Conservation (phyloP, 2,797 vertebrate species). For the Bryconaethiops microstoma region DNA sequence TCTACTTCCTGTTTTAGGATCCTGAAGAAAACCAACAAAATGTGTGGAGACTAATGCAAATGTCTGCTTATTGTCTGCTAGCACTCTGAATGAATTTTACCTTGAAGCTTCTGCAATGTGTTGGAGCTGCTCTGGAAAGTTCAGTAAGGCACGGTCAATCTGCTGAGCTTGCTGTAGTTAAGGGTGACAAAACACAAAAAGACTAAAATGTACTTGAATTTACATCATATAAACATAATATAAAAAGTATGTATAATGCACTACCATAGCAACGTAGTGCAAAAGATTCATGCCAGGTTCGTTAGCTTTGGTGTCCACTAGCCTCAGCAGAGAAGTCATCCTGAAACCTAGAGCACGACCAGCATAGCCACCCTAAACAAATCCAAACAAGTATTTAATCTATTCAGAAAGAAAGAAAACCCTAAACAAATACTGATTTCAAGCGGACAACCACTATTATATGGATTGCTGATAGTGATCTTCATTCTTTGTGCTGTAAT, state of each 20-base stretch:
- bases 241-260: not conserved
- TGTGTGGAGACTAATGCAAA: not conserved
- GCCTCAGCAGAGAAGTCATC: constrained; percentile 80
- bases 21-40: constrained; percentile 57
- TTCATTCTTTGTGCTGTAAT: not conserved
- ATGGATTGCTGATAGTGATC: not conserved
- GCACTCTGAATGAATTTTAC: constrained; percentile 59
- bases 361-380: constrained; percentile 79
- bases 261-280: constrained; percentile 87
- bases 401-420: not conserved
- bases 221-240: not conserved
- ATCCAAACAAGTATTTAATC: constrained; percentile 17
- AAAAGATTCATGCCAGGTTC: constrained; percentile 86
- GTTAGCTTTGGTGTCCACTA: constrained; percentile 86
- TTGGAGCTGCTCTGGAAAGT: constrained; percentile 72
- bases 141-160: constrained; percentile 72
- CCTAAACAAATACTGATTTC: not conserved
- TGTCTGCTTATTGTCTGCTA: not conserved
- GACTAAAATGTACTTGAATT: not conserved
- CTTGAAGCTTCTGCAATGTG: constrained; percentile 75
- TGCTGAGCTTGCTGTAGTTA: constrained; percentile 75
- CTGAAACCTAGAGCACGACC: constrained; percentile 82
- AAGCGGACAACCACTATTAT: too few relatives aligned
- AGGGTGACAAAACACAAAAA: not conserved
- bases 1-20: constrained; percentile 79